A percentile compares a stretch with the other conserved stretches of the same genome.
These are phyloP conservation scores for Meles meles DNA, from an alignment of 2,113 vertebrate genomes.

Conservation along the genomic window DNA sequence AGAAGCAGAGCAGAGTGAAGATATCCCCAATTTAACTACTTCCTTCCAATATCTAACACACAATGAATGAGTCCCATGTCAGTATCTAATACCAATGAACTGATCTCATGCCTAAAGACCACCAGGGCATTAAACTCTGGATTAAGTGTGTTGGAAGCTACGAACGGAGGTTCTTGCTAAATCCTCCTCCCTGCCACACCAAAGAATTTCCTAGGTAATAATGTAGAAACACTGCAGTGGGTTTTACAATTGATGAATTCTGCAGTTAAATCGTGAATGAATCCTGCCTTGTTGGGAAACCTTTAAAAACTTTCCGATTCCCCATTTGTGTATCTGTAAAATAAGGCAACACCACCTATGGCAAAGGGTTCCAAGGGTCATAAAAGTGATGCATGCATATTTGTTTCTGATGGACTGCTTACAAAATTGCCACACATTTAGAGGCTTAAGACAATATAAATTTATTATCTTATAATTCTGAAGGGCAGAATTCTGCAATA, in stretches of 20 bases:
- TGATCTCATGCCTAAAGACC: background rate
- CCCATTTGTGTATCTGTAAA: background rate
- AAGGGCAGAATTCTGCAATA: background rate
- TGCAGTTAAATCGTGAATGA: background rate
- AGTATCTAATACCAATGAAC: background rate
- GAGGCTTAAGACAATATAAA: background rate
- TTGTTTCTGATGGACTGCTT: background rate
- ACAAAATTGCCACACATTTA: background rate
- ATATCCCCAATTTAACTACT: background rate
- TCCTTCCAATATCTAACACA: background rate
- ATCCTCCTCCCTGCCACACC: too few relatives aligned
- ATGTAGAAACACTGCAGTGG: background rate
- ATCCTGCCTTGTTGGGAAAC: background rate
- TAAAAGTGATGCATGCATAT: background rate
- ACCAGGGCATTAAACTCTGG: too few relatives aligned
- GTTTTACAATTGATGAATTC: background rate
- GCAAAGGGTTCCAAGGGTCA: background rate
- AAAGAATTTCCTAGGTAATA: background rate
- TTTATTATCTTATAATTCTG: background rate
- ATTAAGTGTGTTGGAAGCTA: background rate
- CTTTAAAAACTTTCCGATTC: background rate
- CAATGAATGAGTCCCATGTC: background rate
- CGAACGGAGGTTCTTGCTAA: background rate
- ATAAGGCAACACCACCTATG: background rate
- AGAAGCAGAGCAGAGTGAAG: background rate